Evolutionary conservation across 2,888 invertebrate species (phyloP).

Genomic region (Acronicta alni): DNA sequence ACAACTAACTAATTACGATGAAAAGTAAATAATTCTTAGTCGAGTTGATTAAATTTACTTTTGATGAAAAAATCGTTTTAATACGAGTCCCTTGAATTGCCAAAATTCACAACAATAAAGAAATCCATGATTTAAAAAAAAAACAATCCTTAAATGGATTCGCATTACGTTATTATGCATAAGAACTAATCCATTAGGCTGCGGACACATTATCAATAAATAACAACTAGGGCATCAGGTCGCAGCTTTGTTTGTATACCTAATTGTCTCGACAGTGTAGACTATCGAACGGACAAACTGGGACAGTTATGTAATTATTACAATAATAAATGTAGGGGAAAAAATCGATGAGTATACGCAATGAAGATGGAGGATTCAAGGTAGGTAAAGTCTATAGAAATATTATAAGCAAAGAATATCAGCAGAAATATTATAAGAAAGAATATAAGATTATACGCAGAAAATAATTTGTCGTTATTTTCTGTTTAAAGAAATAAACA

Average conservation of each 20-base stretch:
- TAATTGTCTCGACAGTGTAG: slow-evolving; percentile 55
- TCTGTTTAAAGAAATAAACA: no score
- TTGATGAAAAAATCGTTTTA: no score
- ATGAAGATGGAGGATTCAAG: background rate
- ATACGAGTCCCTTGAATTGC: no score
- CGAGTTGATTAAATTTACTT: no score
- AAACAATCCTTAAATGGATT: slow-evolving; percentile 12
- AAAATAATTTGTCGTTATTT: no score
- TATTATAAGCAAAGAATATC: no score
- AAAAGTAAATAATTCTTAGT: no score
- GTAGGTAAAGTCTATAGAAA: no score
- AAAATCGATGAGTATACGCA: background rate
- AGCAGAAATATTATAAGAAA: no score
- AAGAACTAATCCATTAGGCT: slow-evolving; percentile 42
- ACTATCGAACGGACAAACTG: slow-evolving; percentile 46
- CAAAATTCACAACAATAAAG: no score
- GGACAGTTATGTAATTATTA: slow-evolving; percentile 49
- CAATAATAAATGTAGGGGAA: slow-evolving; percentile 3
- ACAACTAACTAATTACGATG: no score
- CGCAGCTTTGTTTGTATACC: slow-evolving; percentile 49
- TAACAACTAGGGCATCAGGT: slow-evolving; percentile 54
- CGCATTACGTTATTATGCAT: slow-evolving; percentile 24
- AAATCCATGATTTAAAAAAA: slow-evolving; percentile 9
- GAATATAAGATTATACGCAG: no score
- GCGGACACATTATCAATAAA: slow-evolving; percentile 55